Conservation (phyloP, 2,888 invertebrate genomes). For the Platycheirus albimanus region DNA sequence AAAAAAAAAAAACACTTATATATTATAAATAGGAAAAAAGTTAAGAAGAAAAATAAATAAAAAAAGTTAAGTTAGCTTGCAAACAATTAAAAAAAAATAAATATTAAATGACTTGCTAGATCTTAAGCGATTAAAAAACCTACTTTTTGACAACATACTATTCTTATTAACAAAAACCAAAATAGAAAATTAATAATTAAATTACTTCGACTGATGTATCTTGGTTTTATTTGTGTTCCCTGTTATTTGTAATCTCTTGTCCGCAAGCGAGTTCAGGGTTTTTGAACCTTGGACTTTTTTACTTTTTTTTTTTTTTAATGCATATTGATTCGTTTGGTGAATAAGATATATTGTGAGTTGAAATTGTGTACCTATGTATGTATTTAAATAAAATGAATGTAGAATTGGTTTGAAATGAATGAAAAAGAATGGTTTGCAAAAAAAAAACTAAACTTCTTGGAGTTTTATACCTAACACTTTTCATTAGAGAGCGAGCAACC, state of each 20-base stretch:
- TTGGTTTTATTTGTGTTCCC: constrained; percentile 57
- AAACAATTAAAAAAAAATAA: constrained; percentile 61
- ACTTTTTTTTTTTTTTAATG: too few species aligned
- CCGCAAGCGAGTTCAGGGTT: too few species aligned
- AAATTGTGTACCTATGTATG: too few species aligned
- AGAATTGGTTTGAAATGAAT: too few species aligned
- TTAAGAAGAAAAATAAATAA: constrained; percentile 43
- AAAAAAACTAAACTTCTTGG: too few species aligned
- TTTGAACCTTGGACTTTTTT: too few species aligned
- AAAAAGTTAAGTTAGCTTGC: constrained; percentile 69
- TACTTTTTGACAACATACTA: constrained; percentile 68
- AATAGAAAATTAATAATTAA: constrained; percentile 73
- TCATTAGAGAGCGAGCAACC: too few species aligned
- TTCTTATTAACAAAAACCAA: constrained; percentile 71
- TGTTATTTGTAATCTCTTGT: background rate
- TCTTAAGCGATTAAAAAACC: constrained; percentile 62
- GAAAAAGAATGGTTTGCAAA: too few species aligned
- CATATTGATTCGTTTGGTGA: too few species aligned
- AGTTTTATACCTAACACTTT: too few species aligned
- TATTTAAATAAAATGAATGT: too few species aligned
- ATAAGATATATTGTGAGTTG: too few species aligned
- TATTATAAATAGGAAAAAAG: constrained; percentile 61
- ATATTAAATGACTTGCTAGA: constrained; percentile 70
- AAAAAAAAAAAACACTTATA: constrained; percentile 59
- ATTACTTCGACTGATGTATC: constrained; percentile 71